Conservation (phyloP, 1,140 invertebrate species). For the Leptinotarsa lineolata region DNA sequence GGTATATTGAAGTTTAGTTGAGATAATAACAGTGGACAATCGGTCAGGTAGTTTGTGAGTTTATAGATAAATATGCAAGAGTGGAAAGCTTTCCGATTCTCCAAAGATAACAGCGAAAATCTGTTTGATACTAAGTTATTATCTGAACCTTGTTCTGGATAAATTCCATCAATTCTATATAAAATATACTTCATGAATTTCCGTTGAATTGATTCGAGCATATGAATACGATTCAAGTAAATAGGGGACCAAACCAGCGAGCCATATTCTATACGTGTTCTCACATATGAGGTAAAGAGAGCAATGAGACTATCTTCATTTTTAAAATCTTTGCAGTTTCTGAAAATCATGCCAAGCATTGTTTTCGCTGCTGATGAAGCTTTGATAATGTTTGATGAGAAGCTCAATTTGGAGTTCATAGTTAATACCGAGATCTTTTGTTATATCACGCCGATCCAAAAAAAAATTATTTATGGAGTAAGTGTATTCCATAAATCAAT, state of each 20-base stretch:
- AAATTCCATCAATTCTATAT: too few relatives aligned
- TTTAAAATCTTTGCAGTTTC: constrained; percentile 16
- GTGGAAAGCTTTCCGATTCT: constrained; percentile 11
- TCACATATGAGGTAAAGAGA: too few relatives aligned
- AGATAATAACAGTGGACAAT: neutral
- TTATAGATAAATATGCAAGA: constrained; percentile 17
- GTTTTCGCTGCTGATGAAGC: constrained; percentile 9
- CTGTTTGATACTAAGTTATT: neutral
- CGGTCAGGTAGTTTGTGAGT: constrained; percentile 17
- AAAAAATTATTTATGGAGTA: neutral
- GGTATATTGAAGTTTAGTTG: too few relatives aligned
- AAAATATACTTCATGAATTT: constrained; percentile 5
- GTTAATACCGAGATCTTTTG: too few relatives aligned
- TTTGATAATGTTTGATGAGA: constrained; percentile 10
- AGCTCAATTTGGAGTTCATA: too few relatives aligned
- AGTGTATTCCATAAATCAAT: constrained; percentile 15
- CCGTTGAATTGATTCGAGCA: too few relatives aligned
- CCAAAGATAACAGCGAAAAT: constrained; percentile 10
- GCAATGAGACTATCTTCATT: too few relatives aligned
- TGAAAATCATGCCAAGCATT: constrained; percentile 15
- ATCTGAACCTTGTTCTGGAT: too few relatives aligned
- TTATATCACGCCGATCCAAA: too few relatives aligned
- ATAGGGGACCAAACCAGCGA: too few relatives aligned
- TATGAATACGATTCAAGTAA: too few relatives aligned
- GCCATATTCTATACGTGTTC: too few relatives aligned